A percentile compares a stretch with the other conserved stretches of the same genome.
phyloP scores from a whole-genome alignment of 2,113 vertebrate species.

The Porphyrio hochstetteri region DNA sequence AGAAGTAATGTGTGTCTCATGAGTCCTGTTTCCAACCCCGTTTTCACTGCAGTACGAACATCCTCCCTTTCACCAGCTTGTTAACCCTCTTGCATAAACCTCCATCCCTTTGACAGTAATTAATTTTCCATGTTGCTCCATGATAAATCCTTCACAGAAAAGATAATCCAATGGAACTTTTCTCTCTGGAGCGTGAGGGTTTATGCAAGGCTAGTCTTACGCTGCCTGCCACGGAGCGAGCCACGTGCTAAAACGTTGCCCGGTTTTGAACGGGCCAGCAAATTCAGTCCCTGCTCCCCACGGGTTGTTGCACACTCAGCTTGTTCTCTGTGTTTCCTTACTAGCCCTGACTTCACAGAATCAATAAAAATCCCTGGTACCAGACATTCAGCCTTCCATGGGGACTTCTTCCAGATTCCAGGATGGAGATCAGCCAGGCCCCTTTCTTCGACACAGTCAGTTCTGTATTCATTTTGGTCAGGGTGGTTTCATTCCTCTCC shows the following conservation, averaged over 20 bases:
- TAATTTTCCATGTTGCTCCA: background rate
- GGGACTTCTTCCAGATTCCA: background rate
- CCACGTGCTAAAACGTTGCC: background rate
- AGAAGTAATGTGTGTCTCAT: background rate
- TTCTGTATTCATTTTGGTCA: background rate
- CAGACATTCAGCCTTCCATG: background rate
- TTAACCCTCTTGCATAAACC: background rate
- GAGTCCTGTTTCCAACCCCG: background rate
- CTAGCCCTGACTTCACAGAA: conserved; percentile 6
- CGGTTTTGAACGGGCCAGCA: background rate
- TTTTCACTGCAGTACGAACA: background rate
- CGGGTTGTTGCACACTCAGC: background rate
- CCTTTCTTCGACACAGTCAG: fast-evolving
- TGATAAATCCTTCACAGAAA: background rate
- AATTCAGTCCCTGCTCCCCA: background rate
- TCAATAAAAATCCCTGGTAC: background rate
- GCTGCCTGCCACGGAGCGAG: background rate
- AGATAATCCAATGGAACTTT: background rate
- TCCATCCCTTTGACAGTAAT: background rate
- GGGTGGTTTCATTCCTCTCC: background rate
- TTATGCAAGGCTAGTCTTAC: background rate
- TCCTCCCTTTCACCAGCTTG: background rate
- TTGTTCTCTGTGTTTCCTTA: conserved; percentile 19
- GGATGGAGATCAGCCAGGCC: background rate
- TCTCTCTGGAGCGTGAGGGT: background rate